These are phyloP conservation scores for Leucophenga maculata DNA, from an alignment of 2,888 invertebrate genomes.

Conservation along the genomic window DNA sequence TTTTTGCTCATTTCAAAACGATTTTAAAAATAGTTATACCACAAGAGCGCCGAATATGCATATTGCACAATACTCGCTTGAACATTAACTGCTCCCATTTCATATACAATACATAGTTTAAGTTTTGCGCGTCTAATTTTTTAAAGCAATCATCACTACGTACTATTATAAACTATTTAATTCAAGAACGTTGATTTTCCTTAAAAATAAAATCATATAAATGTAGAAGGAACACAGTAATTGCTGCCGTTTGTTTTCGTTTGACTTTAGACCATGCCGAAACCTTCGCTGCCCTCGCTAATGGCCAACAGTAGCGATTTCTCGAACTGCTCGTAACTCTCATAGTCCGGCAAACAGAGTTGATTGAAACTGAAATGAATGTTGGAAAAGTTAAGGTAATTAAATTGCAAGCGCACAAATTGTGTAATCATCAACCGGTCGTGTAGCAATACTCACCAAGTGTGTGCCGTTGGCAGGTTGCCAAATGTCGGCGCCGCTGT, in stretches of 20 bases:
- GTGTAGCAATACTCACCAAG: conserved; percentile 79
- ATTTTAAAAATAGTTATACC: conserved; percentile 8
- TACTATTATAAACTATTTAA: conserved; percentile 36
- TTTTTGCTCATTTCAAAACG: conserved; percentile 21
- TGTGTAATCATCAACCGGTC: neutral
- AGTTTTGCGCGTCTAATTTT: conserved; percentile 14
- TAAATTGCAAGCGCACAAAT: conserved; percentile 7
- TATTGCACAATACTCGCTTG: no score
- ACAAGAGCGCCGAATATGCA: conserved; percentile 6
- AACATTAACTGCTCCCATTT: neutral
- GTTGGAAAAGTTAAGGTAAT: conserved; percentile 12
- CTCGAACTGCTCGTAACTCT: conserved; percentile 93
- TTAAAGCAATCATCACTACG: conserved; percentile 37
- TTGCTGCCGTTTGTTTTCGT: conserved; percentile 38
- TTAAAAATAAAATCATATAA: conserved; percentile 32
- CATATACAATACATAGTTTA: neutral
- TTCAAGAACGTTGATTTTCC: neutral
- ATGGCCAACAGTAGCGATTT: conserved; percentile 91
- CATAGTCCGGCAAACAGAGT: conserved; percentile 94
- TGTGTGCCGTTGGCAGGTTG: conserved; percentile 93
- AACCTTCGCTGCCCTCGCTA: conserved; percentile 96
- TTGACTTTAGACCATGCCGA: conserved; percentile 76
- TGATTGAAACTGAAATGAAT: conserved; percentile 86
- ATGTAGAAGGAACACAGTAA: conserved; percentile 56
- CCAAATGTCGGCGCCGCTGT: conserved; percentile 92